Evolutionary conservation across 2,888 invertebrate species (phyloP).

Genomic region (Horisme vitalbata): DNA sequence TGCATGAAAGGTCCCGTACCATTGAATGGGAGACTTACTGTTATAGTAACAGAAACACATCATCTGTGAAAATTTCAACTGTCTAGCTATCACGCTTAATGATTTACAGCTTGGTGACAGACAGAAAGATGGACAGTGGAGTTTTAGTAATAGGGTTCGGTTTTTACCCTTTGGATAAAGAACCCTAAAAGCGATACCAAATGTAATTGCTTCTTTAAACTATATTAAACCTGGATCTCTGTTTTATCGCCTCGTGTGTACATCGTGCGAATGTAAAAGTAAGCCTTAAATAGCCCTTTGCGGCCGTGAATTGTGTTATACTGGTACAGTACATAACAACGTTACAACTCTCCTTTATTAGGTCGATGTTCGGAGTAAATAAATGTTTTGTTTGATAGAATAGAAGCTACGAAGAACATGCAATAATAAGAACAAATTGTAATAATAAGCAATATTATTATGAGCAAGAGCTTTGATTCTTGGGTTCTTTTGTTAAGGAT

Average conservation of each 20-base stretch:
- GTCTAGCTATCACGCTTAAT: too few species aligned
- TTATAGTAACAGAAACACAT: too few species aligned
- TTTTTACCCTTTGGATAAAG: too few species aligned
- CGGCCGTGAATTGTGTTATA: conserved; percentile 23
- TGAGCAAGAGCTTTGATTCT: background rate
- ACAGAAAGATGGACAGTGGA: too few species aligned
- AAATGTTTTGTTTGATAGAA: conserved; percentile 21
- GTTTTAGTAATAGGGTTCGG: too few species aligned
- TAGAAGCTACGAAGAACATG: background rate
- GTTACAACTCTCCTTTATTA: conserved; percentile 26
- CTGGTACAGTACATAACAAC: conserved; percentile 18
- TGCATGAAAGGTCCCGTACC: too few species aligned
- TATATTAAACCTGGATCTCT: background rate
- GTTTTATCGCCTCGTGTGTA: background rate
- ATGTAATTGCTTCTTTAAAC: too few species aligned
- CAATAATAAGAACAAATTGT: background rate
- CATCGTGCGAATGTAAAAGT: conserved; percentile 20
- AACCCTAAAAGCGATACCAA: too few species aligned
- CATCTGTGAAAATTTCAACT: too few species aligned
- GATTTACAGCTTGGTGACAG: too few species aligned
- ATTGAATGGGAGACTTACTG: too few species aligned
- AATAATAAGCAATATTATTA: background rate
- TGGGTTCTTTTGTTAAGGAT: too few species aligned
- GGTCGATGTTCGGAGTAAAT: conserved; percentile 15
- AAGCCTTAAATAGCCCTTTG: conserved; percentile 20